Percentiles rank a stretch among this genome's conserved stretches.
Evolutionary conservation across 2,888 invertebrate species (phyloP).

Genomic region (Carterocephalus palaemon): DNA sequence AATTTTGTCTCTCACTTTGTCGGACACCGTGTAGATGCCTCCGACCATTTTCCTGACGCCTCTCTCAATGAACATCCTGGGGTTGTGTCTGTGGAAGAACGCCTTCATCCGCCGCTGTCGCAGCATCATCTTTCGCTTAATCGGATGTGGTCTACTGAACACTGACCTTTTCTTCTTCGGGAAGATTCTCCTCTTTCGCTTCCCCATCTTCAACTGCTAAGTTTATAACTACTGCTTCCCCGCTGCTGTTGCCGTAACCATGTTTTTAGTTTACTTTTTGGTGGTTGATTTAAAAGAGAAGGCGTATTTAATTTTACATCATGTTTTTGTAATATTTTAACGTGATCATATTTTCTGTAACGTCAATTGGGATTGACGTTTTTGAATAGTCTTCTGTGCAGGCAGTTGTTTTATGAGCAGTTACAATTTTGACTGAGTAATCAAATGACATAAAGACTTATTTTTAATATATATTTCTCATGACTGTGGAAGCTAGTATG

Average conservation of each 20-base stretch:
- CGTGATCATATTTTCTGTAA: slow-evolving; percentile 9
- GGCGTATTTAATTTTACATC: slow-evolving; percentile 28
- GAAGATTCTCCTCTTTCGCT: slow-evolving; percentile 47
- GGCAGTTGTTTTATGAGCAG: slow-evolving; percentile 19
- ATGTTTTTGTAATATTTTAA: slow-evolving; percentile 13
- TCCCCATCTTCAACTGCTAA: slow-evolving; percentile 44
- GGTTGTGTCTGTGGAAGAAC: slow-evolving; percentile 54
- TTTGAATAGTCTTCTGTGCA: slow-evolving; percentile 1
- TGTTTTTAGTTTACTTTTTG: slow-evolving; percentile 7
- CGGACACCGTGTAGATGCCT: slow-evolving; percentile 53
- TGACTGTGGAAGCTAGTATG: too few species aligned
- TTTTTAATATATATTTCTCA: too few species aligned
- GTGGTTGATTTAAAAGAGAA: neutral
- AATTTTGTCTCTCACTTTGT: slow-evolving; percentile 56
- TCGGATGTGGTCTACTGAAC: slow-evolving; percentile 58
- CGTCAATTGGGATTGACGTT: slow-evolving; percentile 15
- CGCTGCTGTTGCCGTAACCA: slow-evolving; percentile 5
- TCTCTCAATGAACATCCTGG: slow-evolving; percentile 40
- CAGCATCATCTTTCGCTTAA: slow-evolving; percentile 52
- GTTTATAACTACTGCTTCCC: neutral
- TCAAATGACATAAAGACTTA: too few species aligned
- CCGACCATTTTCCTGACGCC: slow-evolving; percentile 52
- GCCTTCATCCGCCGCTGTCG: slow-evolving; percentile 52
- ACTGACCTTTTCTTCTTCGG: slow-evolving; percentile 53
- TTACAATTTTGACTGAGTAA: neutral